Conservation (phyloP, 2,113 vertebrate genomes). For the Epinephelus lanceolatus region DNA sequence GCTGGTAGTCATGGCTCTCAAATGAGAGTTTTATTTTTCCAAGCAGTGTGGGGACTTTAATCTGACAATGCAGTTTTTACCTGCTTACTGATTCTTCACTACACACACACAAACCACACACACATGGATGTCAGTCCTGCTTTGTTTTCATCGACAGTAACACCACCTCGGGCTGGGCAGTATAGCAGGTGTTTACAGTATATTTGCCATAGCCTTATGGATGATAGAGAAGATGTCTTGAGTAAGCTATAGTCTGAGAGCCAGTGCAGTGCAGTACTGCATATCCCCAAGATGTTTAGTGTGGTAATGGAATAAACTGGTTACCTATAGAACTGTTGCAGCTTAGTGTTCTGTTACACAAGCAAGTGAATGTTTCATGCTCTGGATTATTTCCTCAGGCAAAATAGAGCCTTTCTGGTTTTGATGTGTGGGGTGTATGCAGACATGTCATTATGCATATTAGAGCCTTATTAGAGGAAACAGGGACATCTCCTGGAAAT, state of each 20-base stretch:
- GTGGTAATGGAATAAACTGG: background rate
- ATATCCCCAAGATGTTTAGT: background rate
- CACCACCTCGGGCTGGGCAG: too few relatives aligned
- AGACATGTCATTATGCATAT: background rate
- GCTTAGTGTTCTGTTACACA: background rate
- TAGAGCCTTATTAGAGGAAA: background rate
- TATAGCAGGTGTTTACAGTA: background rate
- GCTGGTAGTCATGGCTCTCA: background rate
- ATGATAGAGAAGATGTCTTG: background rate
- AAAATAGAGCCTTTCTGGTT: background rate
- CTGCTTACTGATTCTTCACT: background rate
- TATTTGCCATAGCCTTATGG: background rate
- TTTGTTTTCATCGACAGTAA: background rate
- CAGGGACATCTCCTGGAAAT: background rate
- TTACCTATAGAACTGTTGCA: background rate
- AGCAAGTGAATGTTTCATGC: background rate
- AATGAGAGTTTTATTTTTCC: background rate
- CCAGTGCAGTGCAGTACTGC: background rate
- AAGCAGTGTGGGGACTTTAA: background rate
- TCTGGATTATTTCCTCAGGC: background rate
- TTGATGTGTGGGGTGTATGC: background rate
- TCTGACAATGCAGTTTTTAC: background rate
- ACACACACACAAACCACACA: background rate
- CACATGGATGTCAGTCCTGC: background rate
- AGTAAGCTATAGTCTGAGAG: background rate